Base-by-base conservation (phyloP, 2,888 invertebrate species). In the Ormyrus rosae region DNA sequence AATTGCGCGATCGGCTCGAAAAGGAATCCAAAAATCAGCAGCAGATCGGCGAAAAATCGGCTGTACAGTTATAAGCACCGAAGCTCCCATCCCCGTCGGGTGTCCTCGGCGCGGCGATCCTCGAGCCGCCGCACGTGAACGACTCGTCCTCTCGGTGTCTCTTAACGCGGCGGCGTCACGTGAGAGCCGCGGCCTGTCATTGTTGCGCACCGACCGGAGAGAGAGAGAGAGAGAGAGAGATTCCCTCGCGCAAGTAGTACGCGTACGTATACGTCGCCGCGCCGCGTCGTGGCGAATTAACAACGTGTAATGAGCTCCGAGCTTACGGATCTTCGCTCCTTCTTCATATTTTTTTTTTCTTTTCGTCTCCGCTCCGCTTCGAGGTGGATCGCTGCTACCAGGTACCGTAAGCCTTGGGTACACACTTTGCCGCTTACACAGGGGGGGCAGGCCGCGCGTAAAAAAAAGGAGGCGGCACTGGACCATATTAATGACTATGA, bases 251-350 rank as follows among this genome's bases (percentile, higher is more conserved):
- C 34, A 34, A 34, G 34, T 34, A 34, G 34, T 34, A 34, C 34
- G 34, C 34, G 34, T 4, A 34, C 34, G 34, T 34, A 34, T 34
- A 34, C 4, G 34, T 34, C 53, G n/a, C 45, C 48, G 11, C 7
- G 53, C 56, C 13, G 45, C 63, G 58, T 19, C 64, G n/a, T 56
- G 56, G 56, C 71, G 65, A 65, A 71, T 71, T 78, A 73, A 73
- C 78, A 68, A 72, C 48, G 51, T 51, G 67, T 73, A 78, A 78
- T 73, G 78, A 78, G 78, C 72, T 19, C 9, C 56, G 64, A 75
- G 75, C 68, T 75, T 61, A n/a, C 68, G 51, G 56, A 67, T 67
- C 68, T 45, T 56, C 6, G 69, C 56, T 67, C 50, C 58, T 10
- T 58, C 50, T 67, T 34, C 34, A 34, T 34, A 19, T 4, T 34